Percentiles rank a stretch among this genome's conserved stretches.
These are phyloP conservation scores for Cetonia aurata DNA, from an alignment of 2,888 invertebrate species.

Conservation along the genomic window DNA sequence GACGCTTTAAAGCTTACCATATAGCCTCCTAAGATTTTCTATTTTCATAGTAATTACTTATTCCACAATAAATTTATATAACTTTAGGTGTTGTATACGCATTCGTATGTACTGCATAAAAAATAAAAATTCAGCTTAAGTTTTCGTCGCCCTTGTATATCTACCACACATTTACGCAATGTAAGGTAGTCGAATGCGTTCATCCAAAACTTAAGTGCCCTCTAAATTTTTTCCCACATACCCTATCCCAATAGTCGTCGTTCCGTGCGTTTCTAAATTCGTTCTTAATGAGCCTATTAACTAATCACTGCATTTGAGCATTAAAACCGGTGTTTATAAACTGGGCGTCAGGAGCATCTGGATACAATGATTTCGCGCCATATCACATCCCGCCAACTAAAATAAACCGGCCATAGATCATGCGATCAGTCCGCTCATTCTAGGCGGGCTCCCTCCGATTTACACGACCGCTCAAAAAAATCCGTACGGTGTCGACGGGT, in stretches of 20 bases:
- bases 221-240: constrained; percentile 39
- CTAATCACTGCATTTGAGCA: constrained; percentile 65
- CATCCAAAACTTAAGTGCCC: constrained; percentile 11
- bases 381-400: constrained; percentile 50
- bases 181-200: constrained; percentile 1
- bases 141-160: too few species aligned
- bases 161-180: too few species aligned
- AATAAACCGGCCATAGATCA: constrained; percentile 37
- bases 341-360: constrained; percentile 56
- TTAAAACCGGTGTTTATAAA: constrained; percentile 64
- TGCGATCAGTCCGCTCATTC: constrained; percentile 36
- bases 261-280: constrained; percentile 57
- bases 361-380: constrained; percentile 55
- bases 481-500: background rate
- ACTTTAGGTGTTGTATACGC: too few species aligned
- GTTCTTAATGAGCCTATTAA: constrained; percentile 65
- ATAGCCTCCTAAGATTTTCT: too few species aligned
- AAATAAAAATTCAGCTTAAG: too few species aligned
- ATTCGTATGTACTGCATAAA: too few species aligned
- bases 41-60: too few species aligned
- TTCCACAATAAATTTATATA: too few species aligned
- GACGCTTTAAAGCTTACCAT: too few species aligned
- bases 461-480: constrained; percentile 42
- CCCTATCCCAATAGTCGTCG: constrained; percentile 42
- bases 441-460: constrained; percentile 29